Percentiles rank a stretch among this genome's conserved stretches.
Conservation (phyloP, 2,888 invertebrate species). For the Perdita meconis region DNA sequence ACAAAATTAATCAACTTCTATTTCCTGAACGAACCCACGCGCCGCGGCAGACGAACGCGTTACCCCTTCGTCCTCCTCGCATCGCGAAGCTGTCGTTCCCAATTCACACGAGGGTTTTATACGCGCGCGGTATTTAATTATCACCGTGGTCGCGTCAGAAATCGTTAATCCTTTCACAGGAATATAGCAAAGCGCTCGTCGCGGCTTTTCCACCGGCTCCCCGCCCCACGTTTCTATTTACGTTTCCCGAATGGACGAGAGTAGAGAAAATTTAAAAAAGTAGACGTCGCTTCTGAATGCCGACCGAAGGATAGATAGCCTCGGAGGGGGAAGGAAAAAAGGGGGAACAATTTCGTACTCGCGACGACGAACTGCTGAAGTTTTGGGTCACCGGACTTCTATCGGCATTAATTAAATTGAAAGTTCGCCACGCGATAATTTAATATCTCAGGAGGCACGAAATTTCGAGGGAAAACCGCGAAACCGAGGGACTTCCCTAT, state of each 20-base stretch:
- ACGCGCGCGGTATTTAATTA: constrained; percentile 17
- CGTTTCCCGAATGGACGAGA: too few species aligned
- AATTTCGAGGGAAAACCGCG: constrained; percentile 24
- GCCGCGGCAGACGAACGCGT: not conserved
- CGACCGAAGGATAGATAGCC: not conserved
- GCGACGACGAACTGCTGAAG: constrained; percentile 30
- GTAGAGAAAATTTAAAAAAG: too few species aligned
- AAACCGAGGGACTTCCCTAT: constrained; percentile 9
- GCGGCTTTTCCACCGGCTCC: not conserved
- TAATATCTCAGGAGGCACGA: constrained; percentile 46
- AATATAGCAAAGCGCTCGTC: constrained; percentile 11
- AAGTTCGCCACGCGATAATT: constrained; percentile 55
- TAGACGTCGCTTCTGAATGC: constrained; percentile 11
- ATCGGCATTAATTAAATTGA: constrained; percentile 54
- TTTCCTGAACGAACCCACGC: not conserved
- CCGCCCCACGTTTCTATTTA: constrained; percentile 13
- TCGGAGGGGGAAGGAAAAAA: too few species aligned
- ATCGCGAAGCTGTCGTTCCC: not conserved
- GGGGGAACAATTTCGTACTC: constrained; percentile 5
- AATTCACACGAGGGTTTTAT: constrained; percentile 5
- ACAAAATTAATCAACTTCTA: not conserved
- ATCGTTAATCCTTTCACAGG: constrained; percentile 30
- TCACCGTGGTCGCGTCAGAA: constrained; percentile 3
- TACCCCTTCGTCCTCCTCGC: not conserved
- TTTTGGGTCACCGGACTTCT: constrained; percentile 50